Base-by-base conservation (phyloP, 2,888 invertebrate species). In the Clistopyga incitator region DNA sequence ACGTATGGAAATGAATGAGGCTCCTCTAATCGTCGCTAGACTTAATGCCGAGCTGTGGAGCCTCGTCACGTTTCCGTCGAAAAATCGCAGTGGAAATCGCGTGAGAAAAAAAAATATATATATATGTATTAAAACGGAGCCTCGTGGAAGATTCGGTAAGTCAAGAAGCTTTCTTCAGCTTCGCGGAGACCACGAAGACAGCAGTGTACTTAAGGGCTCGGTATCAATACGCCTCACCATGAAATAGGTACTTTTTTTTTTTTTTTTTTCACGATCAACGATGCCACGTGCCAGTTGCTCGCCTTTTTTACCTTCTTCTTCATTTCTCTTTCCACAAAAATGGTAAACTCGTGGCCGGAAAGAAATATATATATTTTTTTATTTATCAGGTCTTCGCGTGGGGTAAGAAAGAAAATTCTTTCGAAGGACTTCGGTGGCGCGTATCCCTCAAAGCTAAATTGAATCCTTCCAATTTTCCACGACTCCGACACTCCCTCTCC, bases 401-500 rank as follows among this genome's bases (percentile, higher is more conserved):
- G 38, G 34, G 38, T 38, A 38, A 64, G 38, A 38, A 64, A 20
- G 38, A 8, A 8, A 42, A 64, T 34, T 34, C 3, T 64, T 20
- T 4, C 42, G 38, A 38, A 38, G 38, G 38, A 64, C 64, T 18
- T 38, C 61, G 8, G 8, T 34, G 23, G 0, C 10, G 23, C 18
- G 64, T 42, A 59, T 42, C 42, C 38, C 34, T 42, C 42, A 25
- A 42, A 64, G 64, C 64, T 38, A 61, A 61, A 29, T 6, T 61
- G 38, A 20, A 38, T 11, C 20, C 64, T 42, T 42, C 18, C 42
- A 38, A 64, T 11, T 56, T 6, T 13, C 3, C 1, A 15, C 25
- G 15, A 15, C 56, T 56, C 23, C 15, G 25, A 11, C 56, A 25
- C 13, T 23, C 23, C 2, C 23, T 25, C 13, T 54, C 10, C 47